Evolutionary conservation across 2,888 invertebrate species (phyloP).

Genomic region (Macrostomum cliftonense): DNA sequence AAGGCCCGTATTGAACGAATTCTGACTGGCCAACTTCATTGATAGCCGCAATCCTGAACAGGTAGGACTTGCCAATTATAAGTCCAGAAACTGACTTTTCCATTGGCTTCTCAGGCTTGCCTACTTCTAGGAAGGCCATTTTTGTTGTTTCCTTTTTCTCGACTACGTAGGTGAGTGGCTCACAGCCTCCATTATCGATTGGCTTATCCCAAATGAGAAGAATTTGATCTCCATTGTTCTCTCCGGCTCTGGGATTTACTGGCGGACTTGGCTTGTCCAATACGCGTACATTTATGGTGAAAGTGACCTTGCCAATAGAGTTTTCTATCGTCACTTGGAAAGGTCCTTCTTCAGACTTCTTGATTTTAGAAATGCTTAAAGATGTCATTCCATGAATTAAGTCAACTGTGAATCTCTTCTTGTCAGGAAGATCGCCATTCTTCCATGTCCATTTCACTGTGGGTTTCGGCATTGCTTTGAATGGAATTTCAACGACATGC

Average conservation of each 20-base stretch:
- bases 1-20: neutral
- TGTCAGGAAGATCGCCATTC: conserved; percentile 12
- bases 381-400: conserved; percentile 21
- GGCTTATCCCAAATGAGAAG: too few species aligned
- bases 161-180: too few species aligned
- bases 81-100: neutral
- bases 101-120: too few species aligned
- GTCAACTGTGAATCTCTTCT: conserved; percentile 23
- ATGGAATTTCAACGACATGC: conserved; percentile 17
- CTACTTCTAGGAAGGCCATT: too few species aligned
- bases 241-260: too few species aligned
- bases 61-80: neutral
- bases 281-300: neutral
- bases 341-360: conserved; percentile 19
- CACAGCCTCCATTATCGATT: too few species aligned
- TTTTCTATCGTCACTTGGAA: conserved; percentile 5
- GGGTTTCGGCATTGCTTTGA: conserved; percentile 17
- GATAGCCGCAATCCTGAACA: neutral
- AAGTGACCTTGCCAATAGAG: conserved; percentile 1
- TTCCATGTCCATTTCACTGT: conserved; percentile 17
- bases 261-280: too few species aligned
- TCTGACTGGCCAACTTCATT: neutral
- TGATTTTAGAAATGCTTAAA: conserved; percentile 26
- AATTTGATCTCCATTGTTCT: too few species aligned
- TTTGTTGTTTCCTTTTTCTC: too few species aligned